Evolutionary conservation across 2,797 vertebrate species (phyloP).

Genomic region (Acanthornis magna): DNA sequence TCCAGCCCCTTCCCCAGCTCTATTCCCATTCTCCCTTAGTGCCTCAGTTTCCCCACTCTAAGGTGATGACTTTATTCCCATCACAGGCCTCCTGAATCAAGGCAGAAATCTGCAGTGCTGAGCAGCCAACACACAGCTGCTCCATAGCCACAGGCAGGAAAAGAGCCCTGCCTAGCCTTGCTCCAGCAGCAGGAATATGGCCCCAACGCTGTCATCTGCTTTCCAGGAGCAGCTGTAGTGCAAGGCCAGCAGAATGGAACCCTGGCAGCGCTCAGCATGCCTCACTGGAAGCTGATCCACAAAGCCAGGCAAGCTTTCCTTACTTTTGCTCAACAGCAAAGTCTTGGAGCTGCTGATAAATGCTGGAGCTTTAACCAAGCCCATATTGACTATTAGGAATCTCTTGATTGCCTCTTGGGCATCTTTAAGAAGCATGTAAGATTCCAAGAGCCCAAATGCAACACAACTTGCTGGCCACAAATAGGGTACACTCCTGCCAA

Average conservation of each 20-base stretch:
- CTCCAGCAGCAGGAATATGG: background rate
- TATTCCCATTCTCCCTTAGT: fast-evolving
- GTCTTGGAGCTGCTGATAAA: background rate
- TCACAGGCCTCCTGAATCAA: background rate
- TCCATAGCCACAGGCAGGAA: background rate
- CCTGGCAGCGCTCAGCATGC: background rate
- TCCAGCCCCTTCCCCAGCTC: background rate
- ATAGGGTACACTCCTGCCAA: background rate
- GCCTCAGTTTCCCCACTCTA: background rate
- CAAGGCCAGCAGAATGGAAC: background rate
- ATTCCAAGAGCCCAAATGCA: background rate
- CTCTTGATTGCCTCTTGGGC: background rate
- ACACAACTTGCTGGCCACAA: background rate
- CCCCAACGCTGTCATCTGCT: background rate
- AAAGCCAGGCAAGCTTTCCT: background rate
- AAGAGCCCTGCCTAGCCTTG: background rate
- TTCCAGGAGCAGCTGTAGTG: background rate
- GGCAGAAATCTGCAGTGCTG: background rate
- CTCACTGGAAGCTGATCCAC: background rate
- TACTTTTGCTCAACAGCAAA: background rate
- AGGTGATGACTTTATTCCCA: background rate
- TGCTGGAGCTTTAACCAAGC: background rate
- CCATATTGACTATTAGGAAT: background rate
- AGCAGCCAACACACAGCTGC: background rate
- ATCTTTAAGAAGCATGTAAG: background rate